Percentiles rank a stretch among this genome's conserved stretches.
Evolutionary conservation across 1,140 invertebrate genomes (phyloP).

Genomic region (Tetragnatha versicolor): DNA sequence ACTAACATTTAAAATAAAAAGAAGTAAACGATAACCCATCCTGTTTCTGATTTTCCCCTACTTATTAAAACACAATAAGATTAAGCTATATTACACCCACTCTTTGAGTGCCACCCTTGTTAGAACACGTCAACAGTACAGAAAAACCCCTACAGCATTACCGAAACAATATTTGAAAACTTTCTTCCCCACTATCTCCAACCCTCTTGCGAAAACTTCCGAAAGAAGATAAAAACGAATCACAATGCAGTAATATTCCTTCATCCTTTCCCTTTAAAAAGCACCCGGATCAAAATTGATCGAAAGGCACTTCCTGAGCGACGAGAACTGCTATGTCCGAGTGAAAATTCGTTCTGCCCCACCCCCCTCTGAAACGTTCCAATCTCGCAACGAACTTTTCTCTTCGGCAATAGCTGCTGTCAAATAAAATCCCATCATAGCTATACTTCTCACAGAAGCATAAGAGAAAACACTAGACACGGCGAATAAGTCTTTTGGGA

Average conservation of each 20-base stretch:
- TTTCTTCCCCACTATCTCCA: no score
- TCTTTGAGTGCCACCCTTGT: no score
- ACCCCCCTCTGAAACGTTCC: neutral
- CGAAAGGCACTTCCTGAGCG: neutral
- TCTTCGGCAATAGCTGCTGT: constrained; percentile 36
- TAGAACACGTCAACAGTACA: no score
- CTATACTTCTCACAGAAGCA: constrained; percentile 19
- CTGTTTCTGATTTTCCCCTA: no score
- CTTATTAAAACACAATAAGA: no score
- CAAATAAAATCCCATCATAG: constrained; percentile 46
- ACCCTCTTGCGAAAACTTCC: neutral
- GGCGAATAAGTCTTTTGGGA: constrained; percentile 13
- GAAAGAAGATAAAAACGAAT: neutral
- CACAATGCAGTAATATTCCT: constrained; percentile 10
- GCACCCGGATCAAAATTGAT: constrained; percentile 34
- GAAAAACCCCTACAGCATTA: no score
- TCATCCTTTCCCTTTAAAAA: constrained; percentile 10
- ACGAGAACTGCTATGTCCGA: constrained; percentile 38
- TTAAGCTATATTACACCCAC: no score
- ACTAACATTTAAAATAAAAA: no score
- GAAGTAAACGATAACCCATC: no score
- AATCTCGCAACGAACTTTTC: constrained; percentile 33
- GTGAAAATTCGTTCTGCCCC: constrained; percentile 19
- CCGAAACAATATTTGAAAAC: no score
- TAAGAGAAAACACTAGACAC: neutral